phyloP scores from a whole-genome alignment of 2,797 vertebrate genomes.

The Streptopelia turtur region DNA sequence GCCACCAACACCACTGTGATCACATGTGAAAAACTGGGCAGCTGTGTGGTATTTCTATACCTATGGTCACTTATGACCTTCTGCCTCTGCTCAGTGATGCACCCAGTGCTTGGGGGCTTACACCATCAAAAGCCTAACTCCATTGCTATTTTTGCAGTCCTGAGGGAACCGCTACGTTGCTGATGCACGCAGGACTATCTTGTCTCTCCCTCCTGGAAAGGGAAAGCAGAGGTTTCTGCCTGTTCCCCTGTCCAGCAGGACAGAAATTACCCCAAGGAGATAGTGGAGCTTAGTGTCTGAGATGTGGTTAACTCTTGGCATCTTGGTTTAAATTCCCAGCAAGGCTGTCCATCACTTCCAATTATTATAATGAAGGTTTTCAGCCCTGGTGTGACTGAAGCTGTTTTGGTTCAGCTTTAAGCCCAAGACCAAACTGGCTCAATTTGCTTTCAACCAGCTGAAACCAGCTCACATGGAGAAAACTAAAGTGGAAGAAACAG shows the following conservation, averaged over 20 bases:
- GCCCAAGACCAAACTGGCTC: neutral
- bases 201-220: neutral
- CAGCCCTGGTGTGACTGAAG: neutral
- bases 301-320: neutral
- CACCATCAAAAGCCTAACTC: neutral
- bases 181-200: neutral
- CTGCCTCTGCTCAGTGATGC: rapidly evolving
- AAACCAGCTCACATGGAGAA: neutral
- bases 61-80: neutral
- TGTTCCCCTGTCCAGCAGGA: neutral
- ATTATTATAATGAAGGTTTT: neutral
- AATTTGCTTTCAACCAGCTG: neutral
- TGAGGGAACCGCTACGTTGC: neutral
- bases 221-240: neutral
- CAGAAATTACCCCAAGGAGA: neutral
- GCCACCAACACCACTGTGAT: rapidly evolving
- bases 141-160: rapidly evolving
- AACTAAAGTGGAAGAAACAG: neutral
- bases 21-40: rapidly evolving
- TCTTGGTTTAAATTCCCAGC: neutral
- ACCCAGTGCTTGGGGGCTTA: neutral
- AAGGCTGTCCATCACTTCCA: neutral
- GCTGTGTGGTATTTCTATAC: neutral
- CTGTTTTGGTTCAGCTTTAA: neutral
- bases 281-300: neutral